Conservation (phyloP, 2,113 vertebrate species). For the Helogale parvula region DNA sequence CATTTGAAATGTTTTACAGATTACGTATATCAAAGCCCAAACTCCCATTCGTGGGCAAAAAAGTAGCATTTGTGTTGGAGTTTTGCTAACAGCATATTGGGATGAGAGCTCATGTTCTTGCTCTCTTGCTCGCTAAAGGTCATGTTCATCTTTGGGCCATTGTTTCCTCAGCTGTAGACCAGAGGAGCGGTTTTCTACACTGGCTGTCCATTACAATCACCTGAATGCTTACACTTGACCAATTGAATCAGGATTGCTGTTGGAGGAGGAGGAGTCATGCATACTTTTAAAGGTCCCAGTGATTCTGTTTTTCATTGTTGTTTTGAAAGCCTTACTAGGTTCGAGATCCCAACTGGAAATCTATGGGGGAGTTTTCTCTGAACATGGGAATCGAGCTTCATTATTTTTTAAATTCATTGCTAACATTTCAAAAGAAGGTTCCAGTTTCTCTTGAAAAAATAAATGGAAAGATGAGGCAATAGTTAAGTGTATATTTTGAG, state of each 20-base stretch:
- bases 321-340: not conserved
- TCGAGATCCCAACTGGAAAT: not conserved
- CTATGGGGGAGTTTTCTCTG: not conserved
- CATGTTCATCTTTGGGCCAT: not conserved
- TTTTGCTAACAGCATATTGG: not conserved
- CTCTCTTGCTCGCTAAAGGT: not conserved
- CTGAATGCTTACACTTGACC: not conserved
- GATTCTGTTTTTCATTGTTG: not conserved
- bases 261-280: not conserved
- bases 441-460: constrained; percentile 22
- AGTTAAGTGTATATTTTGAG: constrained; percentile 1
- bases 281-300: not conserved
- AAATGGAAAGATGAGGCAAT: not conserved
- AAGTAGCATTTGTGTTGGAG: not conserved
- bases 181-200: not conserved
- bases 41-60: not conserved
- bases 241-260: not conserved
- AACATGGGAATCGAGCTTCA: not conserved
- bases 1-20: not conserved
- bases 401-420: not conserved
- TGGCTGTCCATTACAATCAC: not conserved
- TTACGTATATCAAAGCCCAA: not conserved
- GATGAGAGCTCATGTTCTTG: not conserved
- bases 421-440: not conserved
- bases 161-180: not conserved